Evolutionary conservation across 2,113 vertebrate species (phyloP).

Genomic region (Lethenteron camtschaticum): DNA sequence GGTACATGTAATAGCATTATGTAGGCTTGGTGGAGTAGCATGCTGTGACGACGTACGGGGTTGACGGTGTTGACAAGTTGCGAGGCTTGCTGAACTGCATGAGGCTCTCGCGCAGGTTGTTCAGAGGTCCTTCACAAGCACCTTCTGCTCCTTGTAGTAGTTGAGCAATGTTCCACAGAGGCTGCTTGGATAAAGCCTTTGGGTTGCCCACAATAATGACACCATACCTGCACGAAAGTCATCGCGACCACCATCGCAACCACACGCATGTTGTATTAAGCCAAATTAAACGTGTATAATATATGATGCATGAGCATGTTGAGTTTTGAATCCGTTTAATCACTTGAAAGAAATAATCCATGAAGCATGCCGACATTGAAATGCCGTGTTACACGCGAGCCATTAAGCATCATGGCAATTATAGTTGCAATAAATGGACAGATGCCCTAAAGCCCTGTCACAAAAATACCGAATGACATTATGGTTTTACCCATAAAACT

Average conservation of each 20-base stretch:
- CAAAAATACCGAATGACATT: neutral
- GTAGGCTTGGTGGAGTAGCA: neutral
- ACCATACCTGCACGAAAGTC: constrained; percentile 36
- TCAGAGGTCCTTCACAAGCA: constrained; percentile 93
- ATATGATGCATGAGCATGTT: too few species aligned
- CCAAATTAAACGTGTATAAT: too few species aligned
- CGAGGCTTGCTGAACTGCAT: constrained; percentile 99
- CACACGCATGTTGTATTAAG: too few species aligned
- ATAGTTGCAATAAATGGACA: too few species aligned
- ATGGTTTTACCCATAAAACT: neutral
- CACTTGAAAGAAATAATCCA: too few species aligned
- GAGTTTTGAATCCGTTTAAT: too few species aligned
- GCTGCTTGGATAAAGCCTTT: constrained; percentile 86
- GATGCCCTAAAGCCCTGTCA: too few species aligned
- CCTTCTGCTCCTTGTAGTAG: constrained; percentile 98
- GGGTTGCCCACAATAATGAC: constrained; percentile 97
- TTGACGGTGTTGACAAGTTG: constrained; percentile 97
- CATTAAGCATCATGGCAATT: too few species aligned
- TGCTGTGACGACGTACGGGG: constrained; percentile 35
- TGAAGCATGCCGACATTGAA: too few species aligned
- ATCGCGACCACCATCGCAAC: too few species aligned
- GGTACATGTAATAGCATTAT: too few species aligned
- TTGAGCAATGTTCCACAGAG: constrained; percentile 96
- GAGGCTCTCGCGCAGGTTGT: constrained; percentile 88
- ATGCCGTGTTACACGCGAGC: too few species aligned